Evolutionary conservation across 2,113 vertebrate genomes (phyloP), one percentile per base, ranked within the genome.

Genomic region (Stictonetta naevosa): DNA sequence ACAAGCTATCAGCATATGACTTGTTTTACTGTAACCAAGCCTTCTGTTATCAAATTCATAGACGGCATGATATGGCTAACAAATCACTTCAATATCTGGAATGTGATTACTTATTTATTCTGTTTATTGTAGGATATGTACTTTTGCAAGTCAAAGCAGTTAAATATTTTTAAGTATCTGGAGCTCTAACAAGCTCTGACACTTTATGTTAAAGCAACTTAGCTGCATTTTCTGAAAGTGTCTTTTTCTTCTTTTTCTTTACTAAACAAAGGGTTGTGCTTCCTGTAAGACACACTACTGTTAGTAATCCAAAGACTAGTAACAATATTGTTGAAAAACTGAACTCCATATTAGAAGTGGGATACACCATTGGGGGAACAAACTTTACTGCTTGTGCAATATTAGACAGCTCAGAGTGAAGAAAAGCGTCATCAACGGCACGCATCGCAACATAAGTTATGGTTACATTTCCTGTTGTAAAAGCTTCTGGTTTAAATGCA

Each of bases 351-450:
- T 42, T 40, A 77, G 63, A 34, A 10, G 31, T n/a, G 33, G 92
- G 56, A 72, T 38, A 26, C 67, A 83, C 82, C 38, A 83, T 64
- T 34, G 21, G n/a, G 22, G 82, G 82, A 22, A 76, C 28, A 71
- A 93, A 80, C 44, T 95, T 83, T 67, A 94, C 89, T 19, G 81
- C 85, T 58, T 94, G 96, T 44, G 80, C 98, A 72, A 98, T 92
- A 36, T 98, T 98, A 23, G 98, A 98, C 25, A 97, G 28, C 66
- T 91, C 88, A 50, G 98, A 98, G 36, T 60, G 77, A 20, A 83
- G 83, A 28, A 59, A 63, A 10, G 46, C 71, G 28, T 86, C 58
- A 63, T 98, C 97, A 13, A 85, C 11, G n/a, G 97, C 80, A 86
- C 67, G 82, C 75, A 98, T 34, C 17, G 96, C 97, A 75, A 98